phyloP scores from a whole-genome alignment of 2,888 invertebrate genomes.

The Matsumyia berberina region DNA sequence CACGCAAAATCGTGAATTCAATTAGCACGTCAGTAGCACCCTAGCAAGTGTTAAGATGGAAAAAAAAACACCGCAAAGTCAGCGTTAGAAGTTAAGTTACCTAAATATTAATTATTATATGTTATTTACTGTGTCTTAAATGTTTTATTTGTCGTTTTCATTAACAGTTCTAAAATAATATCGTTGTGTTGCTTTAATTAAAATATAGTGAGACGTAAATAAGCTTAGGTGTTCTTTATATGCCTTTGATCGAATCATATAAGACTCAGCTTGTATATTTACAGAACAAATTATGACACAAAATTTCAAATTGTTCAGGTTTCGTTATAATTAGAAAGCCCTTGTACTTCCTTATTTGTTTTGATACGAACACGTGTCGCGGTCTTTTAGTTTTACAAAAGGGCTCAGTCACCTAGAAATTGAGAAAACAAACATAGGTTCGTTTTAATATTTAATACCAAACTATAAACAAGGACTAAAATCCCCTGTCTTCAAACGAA shows the following conservation, averaged over 20 bases:
- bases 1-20: constrained; percentile 30
- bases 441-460: too few species aligned
- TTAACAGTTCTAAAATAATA: constrained; percentile 24
- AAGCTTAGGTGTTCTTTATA: background rate
- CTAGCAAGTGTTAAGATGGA: background rate
- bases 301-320: background rate
- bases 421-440: too few species aligned
- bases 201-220: background rate
- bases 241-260: background rate
- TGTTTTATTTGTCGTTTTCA: constrained; percentile 17
- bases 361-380: too few species aligned
- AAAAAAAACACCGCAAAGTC: background rate
- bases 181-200: background rate
- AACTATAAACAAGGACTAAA: too few species aligned
- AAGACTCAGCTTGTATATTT: background rate
- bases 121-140: background rate
- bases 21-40: constrained; percentile 5
- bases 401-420: too few species aligned
- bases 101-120: constrained; percentile 10
- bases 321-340: background rate
- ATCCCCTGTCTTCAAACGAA: too few species aligned
- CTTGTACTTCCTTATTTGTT: background rate
- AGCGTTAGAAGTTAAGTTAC: background rate
- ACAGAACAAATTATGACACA: background rate
- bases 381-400: too few species aligned